Base-by-base conservation (phyloP, 2,888 invertebrate genomes). In the Ceramica pisi region DNA sequence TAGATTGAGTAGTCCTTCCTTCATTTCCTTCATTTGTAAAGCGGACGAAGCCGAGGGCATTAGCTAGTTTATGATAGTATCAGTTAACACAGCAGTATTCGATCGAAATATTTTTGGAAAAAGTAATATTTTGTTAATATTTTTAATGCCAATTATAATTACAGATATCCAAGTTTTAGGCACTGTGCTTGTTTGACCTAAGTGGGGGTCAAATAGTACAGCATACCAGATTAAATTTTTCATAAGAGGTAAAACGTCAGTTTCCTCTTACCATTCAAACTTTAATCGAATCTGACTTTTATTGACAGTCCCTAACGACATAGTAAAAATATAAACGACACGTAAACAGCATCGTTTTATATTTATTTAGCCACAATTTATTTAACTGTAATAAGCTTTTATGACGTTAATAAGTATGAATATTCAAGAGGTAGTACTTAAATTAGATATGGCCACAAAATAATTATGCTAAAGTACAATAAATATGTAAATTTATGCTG, bases 401-500 rank as follows among this genome's bases (percentile, higher is more conserved):
- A 81, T 74, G 70, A 69, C 60, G 21, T 71, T 70, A 70, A 71
- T 73, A 46, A 59, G 71, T 73, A 86, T 87, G 75, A 89, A 89
- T 88, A 89, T 87, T 89, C 82, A 85, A 82, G 41, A 66, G 23
- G 16, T 35, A 71, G 71, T 84, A 85, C 81, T 84, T 80, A 85
- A 85, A 80, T 85, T 76, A 80, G 76, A 84, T 74, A 80, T 83
- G 75, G 79, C 80, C 75, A 86, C 86, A 81, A 87, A 88, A 88
- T 89, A 87, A 82, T 85, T 80, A 83, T 87, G 87, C 87, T 88
- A 86, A 88, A 86, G 85, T 81, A 87, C 87, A 88, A 91, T 93
- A 91, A 91, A 92, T 88, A 93, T 93, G 92, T 84, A 77, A 93
- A 92, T 92, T 88, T 87, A 90, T 89, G 88, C 88, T 87, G 89